Base-by-base conservation (phyloP, 2,797 vertebrate genomes). In the Alosa sapidissima region DNA sequence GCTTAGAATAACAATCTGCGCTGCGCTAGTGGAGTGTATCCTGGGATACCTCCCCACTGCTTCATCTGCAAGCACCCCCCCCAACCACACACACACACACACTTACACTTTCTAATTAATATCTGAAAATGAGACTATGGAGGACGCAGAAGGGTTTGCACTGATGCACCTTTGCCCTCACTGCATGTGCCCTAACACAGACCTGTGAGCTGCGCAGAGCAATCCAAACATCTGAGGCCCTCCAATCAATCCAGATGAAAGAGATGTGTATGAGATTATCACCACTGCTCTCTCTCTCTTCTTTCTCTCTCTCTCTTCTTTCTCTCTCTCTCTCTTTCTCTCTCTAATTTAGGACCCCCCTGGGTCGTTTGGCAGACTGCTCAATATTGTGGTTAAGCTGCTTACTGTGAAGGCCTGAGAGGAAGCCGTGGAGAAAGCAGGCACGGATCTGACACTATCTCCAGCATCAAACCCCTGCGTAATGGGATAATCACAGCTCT, bases 361-460 rank as follows among this genome's bases (percentile, higher is more conserved):
- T 36, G 62, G 85, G 84, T 84, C 24, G 60, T 75, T 51, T 45
- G 19, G 65, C 72, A 45, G 19, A 13, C 48, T 36, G 75, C 51
- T 33, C 41, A 49, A 82, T 84, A 83, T 55, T 72, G 45, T 51
- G 19, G 83, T 60, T 86, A 88, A 86, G 85, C 82, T 36, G 82
- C 84, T 82, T 83, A 86, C 78, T 49, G 62, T 72, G 51, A 47
- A 54, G 81, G 49, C 78, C 54, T 84, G 81, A 33, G 41, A 83
- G 55, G 75, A 52, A 75, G 58, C 8, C 60, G 51, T 36, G 72
- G 47, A 83, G 72, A 78, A 81, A 81, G 65, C 87, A 48, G 81
- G 58, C 55, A 28, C 45, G 33, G 48, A 85, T 83, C 81, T 81
- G 82, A 81, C 81, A 19, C 60, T 82, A 87, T 88, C 87, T 19